phyloP scores from a whole-genome alignment of 2,888 invertebrate species.

The Agrochola macilenta region DNA sequence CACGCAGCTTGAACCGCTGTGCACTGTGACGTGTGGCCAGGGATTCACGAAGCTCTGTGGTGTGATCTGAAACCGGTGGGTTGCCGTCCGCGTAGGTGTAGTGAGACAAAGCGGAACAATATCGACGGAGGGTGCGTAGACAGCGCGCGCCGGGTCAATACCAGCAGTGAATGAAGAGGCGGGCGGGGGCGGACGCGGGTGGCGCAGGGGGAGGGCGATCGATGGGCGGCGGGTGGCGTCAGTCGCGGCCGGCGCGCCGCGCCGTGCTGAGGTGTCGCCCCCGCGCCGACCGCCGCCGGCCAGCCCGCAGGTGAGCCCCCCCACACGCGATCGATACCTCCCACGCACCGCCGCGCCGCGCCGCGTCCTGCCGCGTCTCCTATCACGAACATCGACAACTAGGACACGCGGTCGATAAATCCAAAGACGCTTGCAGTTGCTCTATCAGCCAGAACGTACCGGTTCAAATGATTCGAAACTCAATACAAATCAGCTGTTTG shows the following conservation, averaged over 20 bases:
- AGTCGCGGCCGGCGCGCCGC: constrained; percentile 83
- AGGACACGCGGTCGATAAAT: constrained; percentile 43
- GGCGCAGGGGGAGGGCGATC: constrained; percentile 72
- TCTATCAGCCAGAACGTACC: constrained; percentile 11
- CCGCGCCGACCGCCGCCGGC: constrained; percentile 69
- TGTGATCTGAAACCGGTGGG: neutral
- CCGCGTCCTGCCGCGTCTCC: constrained; percentile 29
- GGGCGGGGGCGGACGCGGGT: constrained; percentile 68
- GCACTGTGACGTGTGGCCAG: neutral
- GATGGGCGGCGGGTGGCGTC: constrained; percentile 82
- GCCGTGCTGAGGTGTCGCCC: constrained; percentile 78
- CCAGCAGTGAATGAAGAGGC: constrained; percentile 49
- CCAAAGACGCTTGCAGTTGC: constrained; percentile 31
- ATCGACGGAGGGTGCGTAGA: constrained; percentile 27
- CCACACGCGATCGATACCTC: constrained; percentile 57
- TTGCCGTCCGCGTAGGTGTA: constrained; percentile 25
- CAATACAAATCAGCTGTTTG: neutral
- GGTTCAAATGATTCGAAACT: neutral
- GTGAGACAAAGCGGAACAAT: constrained; percentile 37
- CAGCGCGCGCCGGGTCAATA: constrained; percentile 53
- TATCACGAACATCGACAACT: constrained; percentile 7
- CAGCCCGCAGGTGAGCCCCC: constrained; percentile 63
- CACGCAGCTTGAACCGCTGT: neutral
- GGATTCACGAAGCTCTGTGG: neutral
- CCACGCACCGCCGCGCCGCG: constrained; percentile 34